Evolutionary conservation across 2,113 vertebrate species (phyloP), one percentile per base, ranked within the genome.

Genomic region (Eurystomus gularis): DNA sequence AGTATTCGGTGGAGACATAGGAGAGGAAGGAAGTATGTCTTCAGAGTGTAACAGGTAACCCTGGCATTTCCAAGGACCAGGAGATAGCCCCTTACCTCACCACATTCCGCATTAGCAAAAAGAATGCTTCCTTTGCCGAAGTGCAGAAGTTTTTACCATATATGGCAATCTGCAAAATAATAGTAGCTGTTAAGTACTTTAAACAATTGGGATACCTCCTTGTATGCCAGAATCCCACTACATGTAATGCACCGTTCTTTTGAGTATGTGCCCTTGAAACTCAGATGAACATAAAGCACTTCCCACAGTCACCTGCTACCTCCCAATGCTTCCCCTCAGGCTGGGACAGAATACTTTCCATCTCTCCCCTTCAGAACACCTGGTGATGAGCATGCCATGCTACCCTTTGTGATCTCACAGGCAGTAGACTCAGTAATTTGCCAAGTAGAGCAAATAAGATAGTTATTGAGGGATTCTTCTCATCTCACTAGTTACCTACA

Each of bases 91-190:
- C 98, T 97, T 98, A 99, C 99, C 99, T 99, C 89, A 99, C 94
- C 89, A 99, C 97, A 54, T 99, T 99, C 97, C 99, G 98, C 99
- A 99, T 99, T 91, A 99, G 97, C 90, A 99, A 97, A 93, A 98
- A 98, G 97, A 99, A 99, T 7, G 99, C 99, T 14, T 99, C 98
- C 96, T 96, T 99, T 76, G 99, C 99, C 8, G 99, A 99, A 13
- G 97, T 98, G 97, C 99, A 99, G 98, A 99, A 99, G 98, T 98
- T 99, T 97, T 99, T 99, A 86, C 99, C 99, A 39, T 99, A 99
- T 96, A 99, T 98, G 92, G 99, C 99, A 96, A 99, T 99, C 99
- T 99, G 97, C 37, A 95, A 95, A 97, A 92, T 26, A 97, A 49
- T 2, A 95, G 86, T 6, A 82, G 42, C 31, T 86, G 68, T 88